These are phyloP conservation scores for Limosa lapponica DNA, from an alignment of 2,797 vertebrate genomes.

Conservation along the genomic window DNA sequence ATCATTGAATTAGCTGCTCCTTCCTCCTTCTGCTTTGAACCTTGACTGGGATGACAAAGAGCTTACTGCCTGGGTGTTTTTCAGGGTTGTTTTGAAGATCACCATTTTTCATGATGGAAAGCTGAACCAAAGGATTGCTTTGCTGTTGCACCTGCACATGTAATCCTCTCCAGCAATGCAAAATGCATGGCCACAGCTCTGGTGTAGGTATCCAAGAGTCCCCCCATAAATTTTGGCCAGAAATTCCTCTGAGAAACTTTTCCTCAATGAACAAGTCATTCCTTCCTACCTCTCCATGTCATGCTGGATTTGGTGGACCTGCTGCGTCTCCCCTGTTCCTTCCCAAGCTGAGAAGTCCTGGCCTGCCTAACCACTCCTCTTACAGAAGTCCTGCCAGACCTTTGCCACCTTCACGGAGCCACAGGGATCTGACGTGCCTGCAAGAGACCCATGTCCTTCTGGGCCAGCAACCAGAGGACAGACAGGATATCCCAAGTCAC, in stretches of 20 bases:
- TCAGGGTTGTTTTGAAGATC: background rate
- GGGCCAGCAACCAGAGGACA: background rate
- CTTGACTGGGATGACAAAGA: background rate
- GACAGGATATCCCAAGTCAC: background rate
- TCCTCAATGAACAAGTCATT: background rate
- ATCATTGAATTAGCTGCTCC: background rate
- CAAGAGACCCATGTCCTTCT: background rate
- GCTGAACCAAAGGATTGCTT: background rate
- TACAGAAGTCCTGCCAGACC: background rate
- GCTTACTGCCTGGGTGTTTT: background rate
- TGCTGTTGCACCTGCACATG: rapidly evolving
- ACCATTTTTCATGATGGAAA: background rate
- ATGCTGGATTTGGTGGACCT: background rate
- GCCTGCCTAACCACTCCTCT: background rate
- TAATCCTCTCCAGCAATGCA: background rate
- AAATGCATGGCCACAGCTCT: background rate
- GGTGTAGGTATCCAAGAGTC: background rate
- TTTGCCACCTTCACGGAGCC: rapidly evolving
- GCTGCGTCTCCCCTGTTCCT: background rate
- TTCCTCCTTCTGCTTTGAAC: background rate
- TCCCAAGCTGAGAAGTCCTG: background rate
- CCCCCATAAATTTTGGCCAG: background rate
- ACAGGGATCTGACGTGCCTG: background rate
- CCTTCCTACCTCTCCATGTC: background rate
- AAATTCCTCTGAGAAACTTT: background rate